A percentile compares a stretch with the other conserved stretches of the same genome.
phyloP scores from a whole-genome alignment of 2,888 invertebrate genomes.

The Eudemis profundana region DNA sequence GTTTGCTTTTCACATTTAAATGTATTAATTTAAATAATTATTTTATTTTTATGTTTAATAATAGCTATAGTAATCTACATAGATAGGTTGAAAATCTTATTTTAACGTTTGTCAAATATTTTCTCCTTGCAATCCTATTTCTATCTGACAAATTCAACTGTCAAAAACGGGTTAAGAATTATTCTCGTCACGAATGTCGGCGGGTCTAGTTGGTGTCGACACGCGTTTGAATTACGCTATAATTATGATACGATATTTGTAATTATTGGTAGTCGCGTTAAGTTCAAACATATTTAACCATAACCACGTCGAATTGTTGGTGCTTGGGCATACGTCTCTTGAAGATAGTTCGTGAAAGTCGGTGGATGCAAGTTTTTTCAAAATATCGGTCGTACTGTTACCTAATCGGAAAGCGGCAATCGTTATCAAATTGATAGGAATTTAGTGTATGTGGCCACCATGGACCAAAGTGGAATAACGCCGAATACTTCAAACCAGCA shows the following conservation, averaged over 20 bases:
- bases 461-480: constrained; percentile 86
- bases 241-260: constrained; percentile 26
- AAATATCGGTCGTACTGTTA: constrained; percentile 26
- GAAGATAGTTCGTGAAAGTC: constrained; percentile 2
- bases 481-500: constrained; percentile 87
- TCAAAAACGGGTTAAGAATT: constrained; percentile 42
- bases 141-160: constrained; percentile 18
- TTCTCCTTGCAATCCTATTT: constrained; percentile 11
- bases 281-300: background rate
- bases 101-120: too few species aligned
- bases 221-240: constrained; percentile 13
- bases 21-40: too few species aligned
- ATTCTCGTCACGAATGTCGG: constrained; percentile 58
- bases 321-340: background rate
- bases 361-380: constrained; percentile 25
- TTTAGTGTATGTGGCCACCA: constrained; percentile 63
- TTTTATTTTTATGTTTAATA: too few species aligned
- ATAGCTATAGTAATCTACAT: too few species aligned
- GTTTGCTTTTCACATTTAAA: too few species aligned
- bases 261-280: background rate
- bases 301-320: background rate
- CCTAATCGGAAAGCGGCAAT: constrained; percentile 41
- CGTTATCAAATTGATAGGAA: constrained; percentile 52
- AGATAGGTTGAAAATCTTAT: too few species aligned
- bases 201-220: constrained; percentile 43